Base-by-base conservation (phyloP, 1,140 invertebrate species). In the Bombus haemorrhoidalis region DNA sequence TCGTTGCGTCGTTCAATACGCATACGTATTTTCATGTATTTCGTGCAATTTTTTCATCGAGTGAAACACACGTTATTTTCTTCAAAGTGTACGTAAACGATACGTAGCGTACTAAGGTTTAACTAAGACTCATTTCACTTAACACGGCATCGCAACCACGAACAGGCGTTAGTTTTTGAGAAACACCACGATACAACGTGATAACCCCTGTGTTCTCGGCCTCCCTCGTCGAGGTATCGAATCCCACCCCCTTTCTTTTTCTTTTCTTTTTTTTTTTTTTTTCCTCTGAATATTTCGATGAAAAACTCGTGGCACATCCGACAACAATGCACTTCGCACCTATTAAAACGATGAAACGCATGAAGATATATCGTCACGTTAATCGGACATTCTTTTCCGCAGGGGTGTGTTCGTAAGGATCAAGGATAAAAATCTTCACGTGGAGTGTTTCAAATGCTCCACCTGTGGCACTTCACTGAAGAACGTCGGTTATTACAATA, bases 401-500 rank as follows among this genome's bases (percentile, higher is more conserved):
- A 99, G 98, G 89, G 99, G 98, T 79, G 98, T 99, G 62, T 99
- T 99, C 96, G 98, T 99, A 66, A 97, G 98, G 92, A 99, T 99
- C 95, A 99, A 99, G 96, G 98, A 99, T 90, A 99, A 98, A 95
- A 98, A 98, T 93, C 95, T 99, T 82, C 98, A 99, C 95, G 98
- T 99, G 75, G 98, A 99, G 92, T 99, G 99, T 95, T 99, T 99
- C 96, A 99, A 98, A 95, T 99, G 99, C 95, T 97, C 98, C 71
- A 99, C 98, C 66, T 99, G 99, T 94, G 98, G 98, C 87, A 97
- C 98, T 53, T 98, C 98, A 22, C 95, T 99, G 86, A 99, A 99
- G 95, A 99, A 99, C 95, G 97, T 98, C 94, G 98, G 98, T 73
- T 99, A 99, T 94, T 99, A 98, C 96, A 99, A 98, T 94, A 97